Percentiles rank a stretch among this genome's conserved stretches.
Evolutionary conservation across 2,113 vertebrate genomes (phyloP).

Genomic region (Rafetus swinhoei): DNA sequence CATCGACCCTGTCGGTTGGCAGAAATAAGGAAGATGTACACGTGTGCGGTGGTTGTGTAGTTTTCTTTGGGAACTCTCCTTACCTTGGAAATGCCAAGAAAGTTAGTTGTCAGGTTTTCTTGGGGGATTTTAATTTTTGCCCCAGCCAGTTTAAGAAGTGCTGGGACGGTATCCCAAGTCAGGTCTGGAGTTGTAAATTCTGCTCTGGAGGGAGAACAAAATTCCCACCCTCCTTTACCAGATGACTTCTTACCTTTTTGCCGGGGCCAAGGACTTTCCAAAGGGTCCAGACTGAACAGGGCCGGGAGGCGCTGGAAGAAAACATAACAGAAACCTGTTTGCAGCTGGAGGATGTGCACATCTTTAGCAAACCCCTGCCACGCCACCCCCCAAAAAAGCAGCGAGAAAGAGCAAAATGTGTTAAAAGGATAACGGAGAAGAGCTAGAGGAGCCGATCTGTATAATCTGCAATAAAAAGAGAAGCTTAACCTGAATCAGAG

Average conservation of each 20-base stretch:
- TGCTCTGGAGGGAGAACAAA: not conserved
- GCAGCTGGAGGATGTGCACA: not conserved
- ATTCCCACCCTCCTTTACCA: not conserved
- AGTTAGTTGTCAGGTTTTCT: not conserved
- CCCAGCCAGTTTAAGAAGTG: not conserved
- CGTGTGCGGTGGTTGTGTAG: not conserved
- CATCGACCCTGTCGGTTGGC: not conserved
- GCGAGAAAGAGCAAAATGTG: conserved; percentile 44
- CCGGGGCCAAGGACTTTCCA: not conserved
- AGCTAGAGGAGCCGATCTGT: conserved; percentile 15
- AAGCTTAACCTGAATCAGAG: conserved; percentile 43
- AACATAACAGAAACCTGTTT: conserved; percentile 17
- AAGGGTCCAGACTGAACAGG: not conserved
- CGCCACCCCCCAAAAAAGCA: not conserved
- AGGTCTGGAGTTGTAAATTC: not conserved
- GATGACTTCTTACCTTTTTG: too few species aligned
- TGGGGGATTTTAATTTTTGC: not conserved
- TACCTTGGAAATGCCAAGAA: not conserved
- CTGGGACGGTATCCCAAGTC: not conserved
- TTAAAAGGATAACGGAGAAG: conserved; percentile 42
- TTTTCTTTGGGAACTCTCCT: not conserved
- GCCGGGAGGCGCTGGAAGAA: not conserved
- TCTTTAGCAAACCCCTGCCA: not conserved
- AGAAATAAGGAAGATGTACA: not conserved
- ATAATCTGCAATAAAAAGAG: conserved; percentile 43